Evolutionary conservation across 2,797 vertebrate species (phyloP), one percentile per base, ranked within the genome.

Genomic region (Liparis tanakae): DNA sequence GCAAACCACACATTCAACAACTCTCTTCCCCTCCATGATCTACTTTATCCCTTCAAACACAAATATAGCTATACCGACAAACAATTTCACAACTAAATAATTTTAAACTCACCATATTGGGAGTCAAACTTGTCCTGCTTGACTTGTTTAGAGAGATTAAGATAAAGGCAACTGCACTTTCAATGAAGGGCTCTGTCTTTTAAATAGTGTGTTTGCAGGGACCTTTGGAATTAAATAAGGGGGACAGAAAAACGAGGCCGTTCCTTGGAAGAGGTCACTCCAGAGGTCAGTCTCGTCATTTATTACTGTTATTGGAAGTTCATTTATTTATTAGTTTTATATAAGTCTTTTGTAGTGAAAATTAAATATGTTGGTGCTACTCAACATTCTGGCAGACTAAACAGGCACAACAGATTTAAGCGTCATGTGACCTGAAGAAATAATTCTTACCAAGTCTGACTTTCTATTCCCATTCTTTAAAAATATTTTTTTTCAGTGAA

Each of bases 221-320:
- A 89, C 88, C 84, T 91, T 92, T 91, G 89, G 73, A 90, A 50
- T 64, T 67, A 87, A 83, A 83, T 64, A 82, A 71, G 2, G 7
- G 20, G 2, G 10, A 22, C 6, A 6, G 22, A 25, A 10, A 44
- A 17, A 54, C 20, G 25, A 48, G 39, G 34, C 59, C 1, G 2
- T n/a, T 72, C 4, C 55, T 57, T 4, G 10, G 1, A 54, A 17
- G 48, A 56, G 70, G 41, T 54, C 20, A 69, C 25, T 30, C 25
- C 25, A 30, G 25, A 30, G 25, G 25, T 30, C 4, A 30, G 25
- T 30, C 25, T 30, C 25, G 25, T 30, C 25, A 30, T 30, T 30
- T 30, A 30, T 2, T 30, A 30, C 25, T 30, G 25, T 30, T 30
- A 30, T 30, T 30, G 4, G 25, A 2, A 30, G 25, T 30, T 30